Evolutionary conservation across 2,888 invertebrate species (phyloP).

Genomic region (Habrosyne pyritoides): DNA sequence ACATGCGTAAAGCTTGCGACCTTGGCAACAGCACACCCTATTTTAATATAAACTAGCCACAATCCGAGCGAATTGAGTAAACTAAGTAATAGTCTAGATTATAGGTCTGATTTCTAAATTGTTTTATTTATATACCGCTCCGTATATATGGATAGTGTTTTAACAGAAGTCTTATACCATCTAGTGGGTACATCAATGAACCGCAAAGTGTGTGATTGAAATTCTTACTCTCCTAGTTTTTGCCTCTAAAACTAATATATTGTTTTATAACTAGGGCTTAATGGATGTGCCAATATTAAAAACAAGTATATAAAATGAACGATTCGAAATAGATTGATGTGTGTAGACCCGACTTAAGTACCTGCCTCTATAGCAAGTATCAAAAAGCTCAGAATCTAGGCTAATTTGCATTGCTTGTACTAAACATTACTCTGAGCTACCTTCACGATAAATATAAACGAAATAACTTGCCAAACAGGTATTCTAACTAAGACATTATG

Average conservation of each 20-base stretch:
- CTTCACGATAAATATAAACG: background rate
- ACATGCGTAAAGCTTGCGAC: constrained; percentile 20
- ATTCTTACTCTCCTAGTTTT: no score
- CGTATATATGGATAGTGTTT: background rate
- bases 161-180: no score
- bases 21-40: constrained; percentile 33
- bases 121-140: background rate
- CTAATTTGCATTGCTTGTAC: background rate
- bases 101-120: background rate
- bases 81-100: constrained; percentile 11
- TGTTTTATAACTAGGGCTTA: no score
- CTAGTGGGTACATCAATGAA: no score
- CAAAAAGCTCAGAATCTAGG: background rate
- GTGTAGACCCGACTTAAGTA: no score
- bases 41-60: constrained; percentile 26
- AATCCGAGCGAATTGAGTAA: constrained; percentile 24
- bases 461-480: background rate
- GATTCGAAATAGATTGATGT: no score
- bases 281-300: no score
- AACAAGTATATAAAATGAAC: background rate
- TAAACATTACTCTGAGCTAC: background rate
- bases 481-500: constrained; percentile 1
- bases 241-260: no score
- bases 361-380: background rate
- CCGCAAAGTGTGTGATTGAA: no score